phyloP scores from a whole-genome alignment of 1,140 invertebrate genomes.

The Pristionchus pacificus region DNA sequence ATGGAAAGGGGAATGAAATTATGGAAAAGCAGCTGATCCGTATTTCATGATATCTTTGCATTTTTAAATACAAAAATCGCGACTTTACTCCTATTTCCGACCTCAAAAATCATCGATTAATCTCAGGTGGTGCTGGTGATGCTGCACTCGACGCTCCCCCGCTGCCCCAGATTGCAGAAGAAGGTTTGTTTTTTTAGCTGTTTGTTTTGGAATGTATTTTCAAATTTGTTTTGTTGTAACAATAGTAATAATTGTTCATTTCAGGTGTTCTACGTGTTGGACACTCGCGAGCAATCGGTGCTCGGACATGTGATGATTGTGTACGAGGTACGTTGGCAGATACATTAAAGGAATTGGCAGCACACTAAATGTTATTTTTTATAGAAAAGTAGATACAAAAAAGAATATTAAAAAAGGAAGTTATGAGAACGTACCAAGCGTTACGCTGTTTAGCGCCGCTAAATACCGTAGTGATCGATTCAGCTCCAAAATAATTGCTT shows the following conservation, averaged over 20 bases:
- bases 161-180: conserved; percentile 3
- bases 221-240: background rate
- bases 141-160: background rate
- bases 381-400: conserved; percentile 5
- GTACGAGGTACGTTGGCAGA: conserved; percentile 26
- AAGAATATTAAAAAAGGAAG: background rate
- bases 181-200: background rate
- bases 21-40: no score
- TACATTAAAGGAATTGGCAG: conserved; percentile 5
- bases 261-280: conserved; percentile 30
- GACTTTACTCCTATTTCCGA: no score
- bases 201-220: background rate
- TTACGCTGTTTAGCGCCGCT: background rate
- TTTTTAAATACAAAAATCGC: no score
- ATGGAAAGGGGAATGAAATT: no score
- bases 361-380: background rate
- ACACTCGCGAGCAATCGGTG: conserved; percentile 12
- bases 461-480: background rate
- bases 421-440: background rate
- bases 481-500: background rate
- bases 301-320: conserved; percentile 29
- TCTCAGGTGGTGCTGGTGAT: no score
- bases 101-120: no score
- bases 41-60: no score
- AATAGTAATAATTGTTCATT: background rate